Evolutionary conservation across 2,888 invertebrate genomes (phyloP), one percentile per base, ranked within the genome.

Genomic region (Calliopum simillimum): DNA sequence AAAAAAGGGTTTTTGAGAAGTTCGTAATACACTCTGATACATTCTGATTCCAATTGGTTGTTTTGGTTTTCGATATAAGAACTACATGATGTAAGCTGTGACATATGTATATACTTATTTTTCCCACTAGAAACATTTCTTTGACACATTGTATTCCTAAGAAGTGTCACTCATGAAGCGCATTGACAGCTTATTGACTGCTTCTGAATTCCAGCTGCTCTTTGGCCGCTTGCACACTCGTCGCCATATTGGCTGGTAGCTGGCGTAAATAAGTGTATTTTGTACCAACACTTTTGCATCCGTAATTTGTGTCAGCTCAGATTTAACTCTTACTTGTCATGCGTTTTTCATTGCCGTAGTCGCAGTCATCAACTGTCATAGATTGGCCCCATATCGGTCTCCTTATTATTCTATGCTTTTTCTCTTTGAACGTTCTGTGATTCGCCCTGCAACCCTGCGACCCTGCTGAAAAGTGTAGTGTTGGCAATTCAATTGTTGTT

Each of bases 121-220:
- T n/a, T n/a, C n/a, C n/a, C n/a, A n/a, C n/a, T n/a, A n/a, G n/a
- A n/a, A n/a, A n/a, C n/a, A n/a, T 2, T 33, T 33, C 2, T 33
- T 33, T 6, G 8, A 8, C 8, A 8, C 33, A 8, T 8, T 33
- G 33, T 33, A n/a, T n/a, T n/a, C n/a, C 21, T 21, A 16, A 33
- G n/a, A 33, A 14, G 56, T 14, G 56, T n/a, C 11, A 33, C 5
- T 14, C 56, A 25, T 58, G 5, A 58, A 25, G 8, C 56, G 3
- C 25, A 46, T 43, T 44, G 61, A 61, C 44, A 46, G 44, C 61
- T 21, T 61, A 61, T 61, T 61, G 61, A 61, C 61, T 44, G 46
- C 44, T 61, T 61, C 61, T n/a, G n/a, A 61, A 44, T 33, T 61
- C 19, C 13, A 25, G 56, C 56, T 33, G 56, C 21, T 23, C 49